A percentile compares a stretch with the other conserved stretches of the same genome.
Conservation (phyloP, 2,888 invertebrate species). For the Diploptera punctata region DNA sequence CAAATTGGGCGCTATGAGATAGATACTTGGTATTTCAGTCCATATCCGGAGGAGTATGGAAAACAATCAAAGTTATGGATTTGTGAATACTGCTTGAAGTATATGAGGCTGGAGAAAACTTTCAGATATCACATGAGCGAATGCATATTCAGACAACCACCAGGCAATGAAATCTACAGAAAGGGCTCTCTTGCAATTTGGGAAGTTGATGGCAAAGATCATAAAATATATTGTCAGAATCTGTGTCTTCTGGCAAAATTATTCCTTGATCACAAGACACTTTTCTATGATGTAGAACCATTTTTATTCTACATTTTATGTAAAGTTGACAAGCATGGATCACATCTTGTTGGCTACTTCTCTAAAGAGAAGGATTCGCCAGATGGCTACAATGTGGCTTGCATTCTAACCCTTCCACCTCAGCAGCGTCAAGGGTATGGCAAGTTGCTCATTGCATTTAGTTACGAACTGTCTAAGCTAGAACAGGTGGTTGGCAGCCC, state of each 20-base stretch:
- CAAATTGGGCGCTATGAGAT: constrained; percentile 96
- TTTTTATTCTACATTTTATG: constrained; percentile 95
- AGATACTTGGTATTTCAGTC: constrained; percentile 99
- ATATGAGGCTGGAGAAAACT: constrained; percentile 92
- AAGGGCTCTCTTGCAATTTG: constrained; percentile 94
- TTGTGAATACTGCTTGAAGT: constrained; percentile 96
- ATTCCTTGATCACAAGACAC: constrained; percentile 96
- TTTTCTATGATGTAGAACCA: constrained; percentile 98
- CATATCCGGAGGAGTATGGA: constrained; percentile 97
- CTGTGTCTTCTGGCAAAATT: constrained; percentile 94
- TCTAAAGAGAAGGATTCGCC: constrained; percentile 99
- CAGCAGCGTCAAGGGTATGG: constrained; percentile 98
- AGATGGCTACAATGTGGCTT: constrained; percentile 94
- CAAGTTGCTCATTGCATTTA: constrained; percentile 94
- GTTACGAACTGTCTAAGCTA: constrained; percentile 92
- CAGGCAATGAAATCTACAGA: constrained; percentile 96
- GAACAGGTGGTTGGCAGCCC: constrained; percentile 96
- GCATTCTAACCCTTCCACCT: constrained; percentile 95
- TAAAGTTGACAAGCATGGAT: constrained; percentile 93
- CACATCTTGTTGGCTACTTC: constrained; percentile 96
- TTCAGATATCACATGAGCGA: constrained; percentile 87
- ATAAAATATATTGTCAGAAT: constrained; percentile 97
- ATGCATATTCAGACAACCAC: constrained; percentile 88
- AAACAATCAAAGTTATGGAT: constrained; percentile 92
- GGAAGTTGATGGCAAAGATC: constrained; percentile 97